A percentile compares a stretch with the other conserved stretches of the same genome.
These are phyloP conservation scores for Actinemys pallida DNA, from an alignment of 2,113 vertebrate genomes.

Conservation along the genomic window DNA sequence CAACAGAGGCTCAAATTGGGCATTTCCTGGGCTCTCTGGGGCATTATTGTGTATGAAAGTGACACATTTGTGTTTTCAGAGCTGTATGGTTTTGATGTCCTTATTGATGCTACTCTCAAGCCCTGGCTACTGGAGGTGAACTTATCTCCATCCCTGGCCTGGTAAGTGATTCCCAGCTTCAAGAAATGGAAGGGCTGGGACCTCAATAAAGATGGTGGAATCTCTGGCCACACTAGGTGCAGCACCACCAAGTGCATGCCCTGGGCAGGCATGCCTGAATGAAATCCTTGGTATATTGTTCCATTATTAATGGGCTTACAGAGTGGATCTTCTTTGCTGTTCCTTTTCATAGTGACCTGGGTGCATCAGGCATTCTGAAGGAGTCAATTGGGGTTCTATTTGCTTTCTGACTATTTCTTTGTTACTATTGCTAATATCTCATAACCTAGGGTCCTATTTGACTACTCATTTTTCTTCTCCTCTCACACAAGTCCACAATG, in stretches of 20 bases:
- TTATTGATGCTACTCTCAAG: conserved; percentile 95
- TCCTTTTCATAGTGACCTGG: conserved; percentile 4
- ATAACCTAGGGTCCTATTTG: not conserved
- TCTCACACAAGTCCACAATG: not conserved
- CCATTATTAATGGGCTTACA: not conserved
- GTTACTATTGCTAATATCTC: not conserved
- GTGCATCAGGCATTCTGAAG: conserved; percentile 35
- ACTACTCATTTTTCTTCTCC: not conserved
- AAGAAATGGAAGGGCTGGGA: not conserved
- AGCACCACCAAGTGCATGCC: not conserved
- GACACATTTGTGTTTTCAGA: conserved; percentile 82
- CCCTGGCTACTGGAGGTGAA: conserved; percentile 99
- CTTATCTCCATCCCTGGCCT: conserved; percentile 95
- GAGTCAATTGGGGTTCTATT: conserved; percentile 25
- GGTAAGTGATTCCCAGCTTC: conserved; percentile 83
- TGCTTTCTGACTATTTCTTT: conserved; percentile 2
- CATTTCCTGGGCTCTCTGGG: not conserved
- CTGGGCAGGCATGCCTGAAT: not conserved
- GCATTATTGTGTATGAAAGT: not conserved
- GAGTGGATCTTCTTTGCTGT: conserved; percentile 11
- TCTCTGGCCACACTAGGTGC: not conserved
- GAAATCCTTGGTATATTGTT: conserved; percentile 15
- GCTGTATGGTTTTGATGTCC: conserved; percentile 97
- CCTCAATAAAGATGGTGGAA: not conserved
- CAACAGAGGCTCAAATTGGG: not conserved